Evolutionary conservation across 2,888 invertebrate species (phyloP).

Genomic region (Masnerella sp.): DNA sequence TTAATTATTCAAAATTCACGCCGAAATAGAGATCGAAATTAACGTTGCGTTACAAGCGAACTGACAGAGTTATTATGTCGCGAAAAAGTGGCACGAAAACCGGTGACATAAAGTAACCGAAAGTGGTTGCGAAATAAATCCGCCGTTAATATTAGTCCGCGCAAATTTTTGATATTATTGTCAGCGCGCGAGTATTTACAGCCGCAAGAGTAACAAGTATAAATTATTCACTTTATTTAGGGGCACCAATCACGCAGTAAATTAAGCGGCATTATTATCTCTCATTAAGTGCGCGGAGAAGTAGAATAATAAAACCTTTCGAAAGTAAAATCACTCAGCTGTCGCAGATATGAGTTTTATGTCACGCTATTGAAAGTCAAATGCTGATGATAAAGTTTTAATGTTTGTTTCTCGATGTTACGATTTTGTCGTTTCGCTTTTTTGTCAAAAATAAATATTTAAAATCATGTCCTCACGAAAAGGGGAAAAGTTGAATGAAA

Average conservation of each 20-base stretch:
- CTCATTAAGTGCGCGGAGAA: slow-evolving; percentile 54
- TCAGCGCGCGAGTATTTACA: slow-evolving; percentile 39
- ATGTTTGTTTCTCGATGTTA: slow-evolving; percentile 29
- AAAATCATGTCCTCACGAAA: too few species aligned
- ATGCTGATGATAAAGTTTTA: slow-evolving; percentile 47
- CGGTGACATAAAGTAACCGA: background rate
- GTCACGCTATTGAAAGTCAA: slow-evolving; percentile 50
- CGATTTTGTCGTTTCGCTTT: slow-evolving; percentile 11
- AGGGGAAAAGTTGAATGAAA: too few species aligned
- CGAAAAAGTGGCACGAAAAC: background rate
- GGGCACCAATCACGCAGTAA: slow-evolving; percentile 50
- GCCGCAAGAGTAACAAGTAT: slow-evolving; percentile 47
- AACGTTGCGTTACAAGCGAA: background rate
- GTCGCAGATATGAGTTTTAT: slow-evolving; percentile 51
- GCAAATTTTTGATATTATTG: slow-evolving; percentile 42
- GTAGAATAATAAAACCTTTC: slow-evolving; percentile 54
- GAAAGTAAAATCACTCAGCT: slow-evolving; percentile 57
- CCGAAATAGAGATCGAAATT: background rate
- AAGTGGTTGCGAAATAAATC: slow-evolving; percentile 20
- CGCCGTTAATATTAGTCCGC: slow-evolving; percentile 16
- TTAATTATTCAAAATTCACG: slow-evolving; percentile 5
- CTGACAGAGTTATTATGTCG: too few species aligned
- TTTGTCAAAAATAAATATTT: too few species aligned
- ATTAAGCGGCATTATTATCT: slow-evolving; percentile 53
- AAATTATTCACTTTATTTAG: slow-evolving; percentile 55